These are phyloP conservation scores for Phyllotreta cruciferae DNA, from an alignment of 2,888 invertebrate genomes.

Conservation along the genomic window DNA sequence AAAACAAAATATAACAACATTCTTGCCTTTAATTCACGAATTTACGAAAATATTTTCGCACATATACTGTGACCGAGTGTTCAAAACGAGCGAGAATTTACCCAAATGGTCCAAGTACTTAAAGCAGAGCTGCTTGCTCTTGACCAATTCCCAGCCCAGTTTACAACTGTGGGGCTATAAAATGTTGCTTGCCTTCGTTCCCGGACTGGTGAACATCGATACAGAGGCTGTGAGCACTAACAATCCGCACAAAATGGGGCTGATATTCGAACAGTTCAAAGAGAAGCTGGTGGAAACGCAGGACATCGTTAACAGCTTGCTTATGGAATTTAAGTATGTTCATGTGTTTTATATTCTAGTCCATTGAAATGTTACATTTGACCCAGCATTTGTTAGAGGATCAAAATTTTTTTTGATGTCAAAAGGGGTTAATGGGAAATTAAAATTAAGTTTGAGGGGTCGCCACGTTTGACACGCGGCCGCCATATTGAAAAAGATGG, in stretches of 20 bases:
- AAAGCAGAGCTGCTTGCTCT: conserved; percentile 55
- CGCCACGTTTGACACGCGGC: too few relatives aligned
- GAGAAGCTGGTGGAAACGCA: conserved; percentile 56
- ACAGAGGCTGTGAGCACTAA: conserved; percentile 57
- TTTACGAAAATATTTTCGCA: conserved; percentile 49
- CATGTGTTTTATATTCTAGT: too few relatives aligned
- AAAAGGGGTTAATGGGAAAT: too few relatives aligned
- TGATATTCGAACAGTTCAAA: conserved; percentile 61
- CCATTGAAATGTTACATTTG: too few relatives aligned
- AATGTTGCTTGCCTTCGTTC: conserved; percentile 57
- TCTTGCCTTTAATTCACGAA: conserved; percentile 51
- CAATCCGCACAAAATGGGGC: conserved; percentile 57
- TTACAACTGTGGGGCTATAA: conserved; percentile 63
- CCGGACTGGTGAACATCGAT: conserved; percentile 61
- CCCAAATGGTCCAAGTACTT: conserved; percentile 58
- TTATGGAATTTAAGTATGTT: conserved; percentile 64
- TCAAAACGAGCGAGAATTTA: conserved; percentile 50
- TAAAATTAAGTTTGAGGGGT: too few relatives aligned
- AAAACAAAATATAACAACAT: conserved; percentile 34
- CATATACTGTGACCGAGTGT: conserved; percentile 48
- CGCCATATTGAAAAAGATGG: too few relatives aligned
- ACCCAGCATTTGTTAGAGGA: too few relatives aligned
- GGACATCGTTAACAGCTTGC: conserved; percentile 63
- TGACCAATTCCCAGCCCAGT: conserved; percentile 57
- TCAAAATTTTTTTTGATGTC: too few relatives aligned